phyloP scores from a whole-genome alignment of 1,140 invertebrate genomes.

The Drepana arcuata region DNA sequence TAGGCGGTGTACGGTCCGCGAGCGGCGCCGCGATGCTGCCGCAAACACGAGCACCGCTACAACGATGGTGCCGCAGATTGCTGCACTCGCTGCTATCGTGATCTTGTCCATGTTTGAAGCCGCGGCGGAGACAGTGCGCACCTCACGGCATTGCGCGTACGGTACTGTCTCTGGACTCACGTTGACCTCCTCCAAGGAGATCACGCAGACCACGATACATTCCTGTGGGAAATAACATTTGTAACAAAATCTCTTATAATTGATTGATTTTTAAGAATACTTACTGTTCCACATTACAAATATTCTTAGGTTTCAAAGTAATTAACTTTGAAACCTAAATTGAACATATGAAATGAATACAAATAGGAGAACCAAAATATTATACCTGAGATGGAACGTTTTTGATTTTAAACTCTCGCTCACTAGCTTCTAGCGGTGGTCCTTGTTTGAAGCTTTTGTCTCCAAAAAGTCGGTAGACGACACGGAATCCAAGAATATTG shows the following conservation, averaged over 20 bases:
- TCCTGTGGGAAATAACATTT: conserved; percentile 74
- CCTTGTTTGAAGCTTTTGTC: conserved; percentile 92
- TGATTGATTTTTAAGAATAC: not conserved
- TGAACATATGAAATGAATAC: no score
- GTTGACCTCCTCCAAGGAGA: conserved; percentile 88
- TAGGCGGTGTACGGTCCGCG: conserved; percentile 81
- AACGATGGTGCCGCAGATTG: conserved; percentile 94
- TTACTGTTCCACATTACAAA: no score
- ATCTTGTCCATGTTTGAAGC: conserved; percentile 94
- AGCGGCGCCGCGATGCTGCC: conserved; percentile 83
- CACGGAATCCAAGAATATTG: conserved; percentile 89
- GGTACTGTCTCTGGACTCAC: conserved; percentile 89
- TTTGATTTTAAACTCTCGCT: conserved; percentile 92
- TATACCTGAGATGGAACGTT: conserved; percentile 88
- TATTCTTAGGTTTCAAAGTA: no score
- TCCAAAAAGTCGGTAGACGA: conserved; percentile 91
- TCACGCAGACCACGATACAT: conserved; percentile 93
- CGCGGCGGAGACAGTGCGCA: conserved; percentile 84
- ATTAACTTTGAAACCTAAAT: no score
- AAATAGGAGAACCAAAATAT: conserved; percentile 3
- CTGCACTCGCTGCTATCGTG: conserved; percentile 92
- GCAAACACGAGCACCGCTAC: conserved; percentile 91
- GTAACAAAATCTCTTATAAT: not conserved
- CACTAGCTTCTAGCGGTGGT: conserved; percentile 87
- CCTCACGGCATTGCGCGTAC: conserved; percentile 89